phyloP scores from a whole-genome alignment of 2,888 invertebrate genomes.

The Dolichomitus sp. region DNA sequence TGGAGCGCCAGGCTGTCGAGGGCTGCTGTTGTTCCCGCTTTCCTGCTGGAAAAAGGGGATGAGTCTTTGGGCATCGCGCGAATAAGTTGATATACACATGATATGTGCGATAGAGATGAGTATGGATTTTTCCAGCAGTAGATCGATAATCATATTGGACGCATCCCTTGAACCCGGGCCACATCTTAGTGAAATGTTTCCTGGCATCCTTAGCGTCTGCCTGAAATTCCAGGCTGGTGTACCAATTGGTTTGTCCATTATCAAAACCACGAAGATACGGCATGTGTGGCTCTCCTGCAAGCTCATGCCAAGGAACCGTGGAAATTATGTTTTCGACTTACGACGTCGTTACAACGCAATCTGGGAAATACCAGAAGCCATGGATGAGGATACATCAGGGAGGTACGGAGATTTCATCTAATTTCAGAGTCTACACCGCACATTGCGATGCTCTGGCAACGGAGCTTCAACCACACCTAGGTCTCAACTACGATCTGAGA shows the following conservation, averaged over 20 bases:
- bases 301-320: slow-evolving; percentile 64
- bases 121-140: slow-evolving; percentile 40
- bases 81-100: slow-evolving; percentile 63
- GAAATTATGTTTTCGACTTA: slow-evolving; percentile 78
- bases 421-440: slow-evolving; percentile 75
- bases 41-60: slow-evolving; percentile 49
- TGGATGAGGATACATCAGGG: slow-evolving; percentile 37
- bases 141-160: slow-evolving; percentile 50
- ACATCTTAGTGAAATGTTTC: slow-evolving; percentile 23
- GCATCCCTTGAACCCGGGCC: background rate
- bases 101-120: slow-evolving; percentile 58
- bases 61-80: slow-evolving; percentile 41
- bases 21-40: slow-evolving; percentile 46
- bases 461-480: slow-evolving; percentile 26
- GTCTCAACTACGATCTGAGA: slow-evolving; percentile 2
- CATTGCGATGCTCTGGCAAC: slow-evolving; percentile 71
- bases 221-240: slow-evolving; percentile 13
- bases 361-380: slow-evolving; percentile 68
- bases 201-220: slow-evolving; percentile 11
- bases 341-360: slow-evolving; percentile 81
- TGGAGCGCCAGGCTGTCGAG: slow-evolving; percentile 53
- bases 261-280: slow-evolving; percentile 66
- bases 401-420: slow-evolving; percentile 71
- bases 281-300: slow-evolving; percentile 51
- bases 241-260: slow-evolving; percentile 61